Base-by-base conservation (phyloP, 2,888 invertebrate species). In the Punctoribates punctum region DNA sequence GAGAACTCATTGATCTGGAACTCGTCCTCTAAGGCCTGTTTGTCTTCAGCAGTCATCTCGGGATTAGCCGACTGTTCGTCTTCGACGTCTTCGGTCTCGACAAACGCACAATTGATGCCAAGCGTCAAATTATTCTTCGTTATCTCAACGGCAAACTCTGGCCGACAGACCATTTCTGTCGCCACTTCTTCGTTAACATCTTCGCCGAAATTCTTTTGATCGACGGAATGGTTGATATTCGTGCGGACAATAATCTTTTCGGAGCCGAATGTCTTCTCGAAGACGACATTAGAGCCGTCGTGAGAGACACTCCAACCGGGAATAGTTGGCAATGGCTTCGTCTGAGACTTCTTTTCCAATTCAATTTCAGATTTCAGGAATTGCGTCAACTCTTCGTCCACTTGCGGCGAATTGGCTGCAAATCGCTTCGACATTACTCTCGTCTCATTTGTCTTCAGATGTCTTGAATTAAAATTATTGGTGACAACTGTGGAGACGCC, bases 161-260 rank as follows among this genome's bases (percentile, higher is more conserved):
- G 98, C 83, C 91, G 91, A 72, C 96, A 95, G 79, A 91, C 90
- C 89, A 96, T 90, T 83, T 85, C 78, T 6, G 73, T 73, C 15
- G 34, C 20, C 4, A 29, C 62, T 29, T 75, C 17, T n/a, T 42
- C 79, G 84, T 93, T 93, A 0, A 89, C 88, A 79, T 90, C 85
- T 80, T 85, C 79, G 77, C 89, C 89, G 1, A 90, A 88, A 72
- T 90, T 90, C 74, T 93, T 93, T 0, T 92, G 87, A 83, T 96
- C 94, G 0, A 97, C 96, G 0, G 95, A 92, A 84, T 96, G 94
- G 84, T 97, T 98, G 0, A 98, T 91, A 83, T 96, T 96, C 84
- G 96, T 92, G 76, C 88, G 90, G 65, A 97, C 88, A 73, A 87
- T 88, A 78, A 94, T 88, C 86, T 85, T 85, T 92, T 98, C 81